phyloP scores from a whole-genome alignment of 2,797 vertebrate species.

The Tinamus major region DNA sequence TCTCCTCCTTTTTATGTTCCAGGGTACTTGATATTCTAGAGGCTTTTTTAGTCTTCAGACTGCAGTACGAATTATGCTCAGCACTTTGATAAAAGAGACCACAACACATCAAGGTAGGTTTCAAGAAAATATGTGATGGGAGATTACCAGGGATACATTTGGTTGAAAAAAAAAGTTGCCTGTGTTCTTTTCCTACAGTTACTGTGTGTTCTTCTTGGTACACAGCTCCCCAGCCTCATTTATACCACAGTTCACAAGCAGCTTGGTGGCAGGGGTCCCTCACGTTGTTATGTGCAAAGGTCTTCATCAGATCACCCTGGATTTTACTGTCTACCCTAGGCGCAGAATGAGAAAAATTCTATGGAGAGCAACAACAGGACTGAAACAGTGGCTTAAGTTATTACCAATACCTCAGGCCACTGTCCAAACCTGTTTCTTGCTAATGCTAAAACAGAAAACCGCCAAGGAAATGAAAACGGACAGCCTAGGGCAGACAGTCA shows the following conservation, averaged over 20 bases:
- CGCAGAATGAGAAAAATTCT: background rate
- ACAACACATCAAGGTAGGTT: background rate
- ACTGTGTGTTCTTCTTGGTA: background rate
- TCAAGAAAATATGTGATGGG: background rate
- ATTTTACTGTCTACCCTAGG: background rate
- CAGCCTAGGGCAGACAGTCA: background rate
- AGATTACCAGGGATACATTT: background rate
- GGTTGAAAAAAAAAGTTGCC: background rate
- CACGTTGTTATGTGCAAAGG: background rate
- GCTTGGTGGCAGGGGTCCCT: background rate
- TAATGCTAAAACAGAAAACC: background rate
- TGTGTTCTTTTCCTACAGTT: background rate
- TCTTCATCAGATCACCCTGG: background rate
- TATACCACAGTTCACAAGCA: background rate
- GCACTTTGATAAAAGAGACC: background rate
- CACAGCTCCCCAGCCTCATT: background rate
- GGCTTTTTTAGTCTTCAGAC: background rate
- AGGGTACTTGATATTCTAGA: background rate
- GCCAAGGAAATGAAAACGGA: background rate
- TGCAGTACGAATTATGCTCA: background rate
- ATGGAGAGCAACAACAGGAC: background rate
- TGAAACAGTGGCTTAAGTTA: background rate
- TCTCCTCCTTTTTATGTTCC: background rate
- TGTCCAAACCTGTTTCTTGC: background rate
- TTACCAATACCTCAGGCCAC: background rate